Percentiles rank a stretch among this genome's conserved stretches.
Evolutionary conservation across 2,888 invertebrate genomes (phyloP).

Genomic region (Hirudinaria manillensis): DNA sequence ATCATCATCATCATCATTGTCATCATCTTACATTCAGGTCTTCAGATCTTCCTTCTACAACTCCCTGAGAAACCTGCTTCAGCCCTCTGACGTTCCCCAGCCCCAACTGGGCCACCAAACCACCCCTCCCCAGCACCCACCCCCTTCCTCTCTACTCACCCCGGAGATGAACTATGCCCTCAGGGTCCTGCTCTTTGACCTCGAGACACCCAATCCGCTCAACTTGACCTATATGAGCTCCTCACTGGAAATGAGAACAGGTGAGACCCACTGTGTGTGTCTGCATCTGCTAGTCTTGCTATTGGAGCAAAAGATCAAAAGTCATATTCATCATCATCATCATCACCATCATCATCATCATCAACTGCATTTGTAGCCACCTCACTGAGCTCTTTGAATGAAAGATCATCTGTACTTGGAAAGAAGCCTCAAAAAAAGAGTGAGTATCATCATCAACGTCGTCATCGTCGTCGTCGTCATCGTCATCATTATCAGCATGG

Average conservation of each 20-base stretch:
- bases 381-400: background rate
- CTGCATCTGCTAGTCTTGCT: too few species aligned
- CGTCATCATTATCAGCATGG: conserved; percentile 19
- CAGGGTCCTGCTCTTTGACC: conserved; percentile 51
- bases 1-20: too few species aligned
- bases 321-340: too few species aligned
- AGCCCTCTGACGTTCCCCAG: too few species aligned
- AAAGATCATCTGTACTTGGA: background rate
- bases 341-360: too few species aligned
- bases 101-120: background rate
- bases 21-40: background rate
- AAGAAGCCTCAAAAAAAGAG: background rate
- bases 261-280: too few species aligned
- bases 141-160: conserved; percentile 31
- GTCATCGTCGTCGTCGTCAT: conserved; percentile 44
- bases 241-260: conserved; percentile 2
- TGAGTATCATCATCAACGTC: conserved; percentile 47
- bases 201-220: conserved; percentile 48
- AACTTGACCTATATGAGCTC: conserved; percentile 37
- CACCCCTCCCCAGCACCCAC: background rate
- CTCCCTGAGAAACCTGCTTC: background rate
- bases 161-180: conserved; percentile 51
- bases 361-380: too few species aligned
- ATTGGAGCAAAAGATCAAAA: too few species aligned
- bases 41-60: background rate